A percentile compares a stretch with the other conserved stretches of the same genome.
phyloP scores from a whole-genome alignment of 2,797 vertebrate genomes.

The Anabacerthia variegaticeps region DNA sequence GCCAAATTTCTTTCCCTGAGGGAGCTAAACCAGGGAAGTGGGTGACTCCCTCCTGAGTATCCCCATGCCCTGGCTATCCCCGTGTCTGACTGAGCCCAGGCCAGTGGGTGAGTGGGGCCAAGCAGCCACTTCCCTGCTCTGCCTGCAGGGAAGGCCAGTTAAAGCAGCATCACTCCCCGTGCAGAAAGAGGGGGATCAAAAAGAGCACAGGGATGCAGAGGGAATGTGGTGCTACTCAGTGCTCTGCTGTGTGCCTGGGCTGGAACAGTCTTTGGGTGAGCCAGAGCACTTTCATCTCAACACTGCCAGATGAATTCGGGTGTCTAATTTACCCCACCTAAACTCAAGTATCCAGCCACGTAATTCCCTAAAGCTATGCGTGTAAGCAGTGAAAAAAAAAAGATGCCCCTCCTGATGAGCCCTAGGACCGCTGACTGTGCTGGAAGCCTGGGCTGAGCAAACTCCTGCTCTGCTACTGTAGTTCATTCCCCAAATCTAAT shows the following conservation, averaged over 20 bases:
- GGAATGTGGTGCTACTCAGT: not conserved
- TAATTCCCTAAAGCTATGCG: not conserved
- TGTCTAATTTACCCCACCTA: not conserved
- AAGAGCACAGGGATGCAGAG: not conserved
- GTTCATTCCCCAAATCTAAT: not conserved
- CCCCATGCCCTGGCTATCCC: rapidly evolving
- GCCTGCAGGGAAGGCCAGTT: not conserved
- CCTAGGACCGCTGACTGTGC: not conserved
- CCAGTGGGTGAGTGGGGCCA: not conserved
- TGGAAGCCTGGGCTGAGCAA: not conserved
- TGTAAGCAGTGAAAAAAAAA: not conserved
- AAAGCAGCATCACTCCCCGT: not conserved
- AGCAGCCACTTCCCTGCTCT: not conserved
- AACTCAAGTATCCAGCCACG: not conserved
- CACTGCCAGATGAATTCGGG: not conserved
- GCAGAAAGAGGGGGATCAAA: not conserved
- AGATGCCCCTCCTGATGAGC: not conserved
- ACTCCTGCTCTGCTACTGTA: not conserved
- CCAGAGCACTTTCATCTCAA: not conserved
- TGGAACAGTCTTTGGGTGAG: not conserved
- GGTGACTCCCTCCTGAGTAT: not conserved
- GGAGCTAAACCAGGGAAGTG: not conserved
- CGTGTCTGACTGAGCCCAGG: not conserved
- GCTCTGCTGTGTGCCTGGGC: not conserved
- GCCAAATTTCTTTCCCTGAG: not conserved